Base-by-base conservation (phyloP, 2,797 vertebrate genomes). In the Decapterus maruadsi region DNA sequence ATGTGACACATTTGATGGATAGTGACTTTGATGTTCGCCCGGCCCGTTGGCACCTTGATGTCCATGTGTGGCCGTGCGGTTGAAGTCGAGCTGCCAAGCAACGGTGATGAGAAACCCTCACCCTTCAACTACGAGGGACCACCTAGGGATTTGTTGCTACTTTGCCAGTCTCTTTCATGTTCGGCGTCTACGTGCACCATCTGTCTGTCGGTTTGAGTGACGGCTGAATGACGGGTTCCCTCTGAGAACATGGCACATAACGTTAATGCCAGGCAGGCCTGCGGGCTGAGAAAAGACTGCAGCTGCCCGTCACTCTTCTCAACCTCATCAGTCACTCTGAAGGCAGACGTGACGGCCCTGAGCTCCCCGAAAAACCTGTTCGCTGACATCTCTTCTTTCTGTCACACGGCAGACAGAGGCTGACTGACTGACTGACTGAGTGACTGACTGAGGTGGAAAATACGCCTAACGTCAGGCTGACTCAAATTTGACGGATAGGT, bases 181-280 rank as follows among this genome's bases (percentile, higher is more conserved):
- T 73, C 42, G 4, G 51, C 55, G 91, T 91, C 88, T 85, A 82
- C 58, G 91, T 74, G 89, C 85, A 48, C 90, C 88, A 87, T 89
- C 87, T 90, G 92, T 91, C 90, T 89, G 87, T 93, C 88, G 74
- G 85, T 74, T 68, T 90, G 93, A 92, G 90, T 89, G 91, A 94
- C 87, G 84, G 87, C 82, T 90, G 90, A 91, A 38, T 93, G 93
- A 93, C 93, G 69, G 93, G 86, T 91, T 93, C 89, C 90, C 92
- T 92, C 90, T 86, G 92, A 92, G 94, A 94, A 95, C 94, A 95
- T 94, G 94, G 90, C 91, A 94, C 92, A 84, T 84, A 87, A 90
- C 87, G 93, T 77, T 93, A 94, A 94, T 92, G 93, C 93, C 93
- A 93, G 89, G 87, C 90, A 84, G 90, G 92, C 91, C 93, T 81